phyloP scores from a whole-genome alignment of 2,113 vertebrate species.

The Macroglossus sobrinus region DNA sequence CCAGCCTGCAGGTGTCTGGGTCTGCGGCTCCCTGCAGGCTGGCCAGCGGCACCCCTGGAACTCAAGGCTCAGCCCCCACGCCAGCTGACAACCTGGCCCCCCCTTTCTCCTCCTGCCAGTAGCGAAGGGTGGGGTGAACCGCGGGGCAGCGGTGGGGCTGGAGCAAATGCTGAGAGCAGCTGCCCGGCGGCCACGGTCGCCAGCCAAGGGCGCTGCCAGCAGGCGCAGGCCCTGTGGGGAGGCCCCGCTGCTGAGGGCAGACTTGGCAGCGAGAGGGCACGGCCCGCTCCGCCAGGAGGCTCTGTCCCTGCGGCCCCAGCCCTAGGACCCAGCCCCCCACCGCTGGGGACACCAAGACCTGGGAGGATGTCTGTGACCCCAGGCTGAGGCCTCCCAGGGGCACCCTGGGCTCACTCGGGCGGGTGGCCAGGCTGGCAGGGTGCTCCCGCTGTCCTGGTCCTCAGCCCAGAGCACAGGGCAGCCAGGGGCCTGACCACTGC shows the following conservation, averaged over 20 bases:
- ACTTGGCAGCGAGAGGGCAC: background rate
- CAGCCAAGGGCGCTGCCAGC: background rate
- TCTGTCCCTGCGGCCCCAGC: background rate
- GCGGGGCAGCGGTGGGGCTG: background rate
- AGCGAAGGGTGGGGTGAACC: background rate
- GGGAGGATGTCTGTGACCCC: background rate
- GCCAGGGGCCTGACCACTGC: background rate
- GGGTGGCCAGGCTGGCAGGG: background rate
- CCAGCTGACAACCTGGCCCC: background rate
- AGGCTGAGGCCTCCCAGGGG: background rate
- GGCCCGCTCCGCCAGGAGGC: background rate
- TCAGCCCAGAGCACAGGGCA: background rate
- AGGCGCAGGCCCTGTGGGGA: background rate
- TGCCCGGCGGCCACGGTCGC: background rate
- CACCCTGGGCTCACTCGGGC: background rate
- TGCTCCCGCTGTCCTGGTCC: background rate
- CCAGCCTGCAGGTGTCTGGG: background rate
- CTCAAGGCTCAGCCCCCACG: fast-evolving
- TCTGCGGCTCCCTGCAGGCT: too few relatives aligned
- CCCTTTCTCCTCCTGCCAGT: background rate
- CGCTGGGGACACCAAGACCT: background rate
- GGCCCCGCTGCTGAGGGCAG: background rate
- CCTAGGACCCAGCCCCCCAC: background rate
- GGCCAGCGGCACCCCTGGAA: too few relatives aligned
- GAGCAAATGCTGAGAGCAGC: background rate